Evolutionary conservation across 2,888 invertebrate genomes (phyloP), one percentile per base, ranked within the genome.

Genomic region (Dendrolimus houi): DNA sequence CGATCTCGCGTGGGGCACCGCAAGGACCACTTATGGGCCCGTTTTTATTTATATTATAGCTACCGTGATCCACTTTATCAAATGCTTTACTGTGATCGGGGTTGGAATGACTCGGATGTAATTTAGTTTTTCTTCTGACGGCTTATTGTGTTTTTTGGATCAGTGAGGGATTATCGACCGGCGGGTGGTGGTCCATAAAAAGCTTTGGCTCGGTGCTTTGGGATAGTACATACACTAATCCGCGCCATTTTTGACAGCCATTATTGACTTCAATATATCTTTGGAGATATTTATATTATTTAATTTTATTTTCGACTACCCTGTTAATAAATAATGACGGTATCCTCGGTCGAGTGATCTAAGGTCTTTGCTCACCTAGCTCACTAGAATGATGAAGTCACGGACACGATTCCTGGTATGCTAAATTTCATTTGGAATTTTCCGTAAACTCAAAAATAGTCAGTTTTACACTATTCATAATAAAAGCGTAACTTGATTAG

Each of bases 1-100:
- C 75, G 75, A 71, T 72, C 67, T 59, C 63, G 72, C 68, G 74
- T 73, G 78, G 85, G 82, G 81, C 82, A 86, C 87, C 85, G 81
- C 87, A 81, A 88, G 86, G 86, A 79, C 83, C 85, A 80, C 87
- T 88, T 82, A 76, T 81, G 78, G 80, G 79, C 76, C 80, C 81
- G 75, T 75, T 85, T 82, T 83, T 85, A 87, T 88, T 87, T 87
- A 87, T 87, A 84, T 83, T 82, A 79, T 80, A 79, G 78, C 75
- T 87, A 86, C 85, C 86, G 87, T 85, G 87, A 85, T 87, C 87
- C 85, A 88, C 87, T 89, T 87, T 88, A 88, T 88, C 87, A 88
- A 87, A 87, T 75, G 85, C 81, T 85, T 86, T 83, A 81, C 81
- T 78, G 81, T 80, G 82, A 86, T 84, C 84, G 79, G 88, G 88